Evolutionary conservation across 2,113 vertebrate species (phyloP), one percentile per base, ranked within the genome.

Genomic region (Platichthys stellatus): DNA sequence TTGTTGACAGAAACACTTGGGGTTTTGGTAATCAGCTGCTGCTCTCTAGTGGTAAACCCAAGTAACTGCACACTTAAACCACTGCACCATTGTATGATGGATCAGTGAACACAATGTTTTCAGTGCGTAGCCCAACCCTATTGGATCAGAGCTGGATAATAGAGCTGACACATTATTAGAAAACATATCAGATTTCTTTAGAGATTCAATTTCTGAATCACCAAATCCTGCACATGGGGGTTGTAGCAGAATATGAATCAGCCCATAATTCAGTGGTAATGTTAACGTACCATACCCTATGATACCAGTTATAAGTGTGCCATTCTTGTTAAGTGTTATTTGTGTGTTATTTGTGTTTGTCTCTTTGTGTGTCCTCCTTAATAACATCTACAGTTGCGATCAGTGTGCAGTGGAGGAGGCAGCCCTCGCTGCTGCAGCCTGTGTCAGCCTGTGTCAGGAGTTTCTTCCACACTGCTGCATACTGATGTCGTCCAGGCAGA

Each of bases 381-480:
- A 51, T 51, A 20, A 51, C 1, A 8, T 51, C 15, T 18, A 17
- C 14, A 3, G 15, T 47, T 47, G 45, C 13, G 15, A 4, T 53
- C 6, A 53, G 53, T 21, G n/a, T 54, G 15, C 18, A 17, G 47
- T 20, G 23, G 2, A 60, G 13, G 13, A 18, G 87, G 40, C 61
- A 74, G 80, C 54, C 80, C 77, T 85, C 82, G 65, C 56, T 87
- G 90, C 93, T 87, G 95, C 92, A 90, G 89, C 78, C 64, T 51
- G 90, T 91, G 79, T 82, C 88, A 89, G 87, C 67, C 86, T 82
- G 90, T 88, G 90, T 87, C 90, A 90, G 90, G 80, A 45, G 1
- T 92, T 84, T 87, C 56, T 82, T 23, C 81, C 64, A 47, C 74
- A 26, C 6, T 88, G 85, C 85, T 78, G 87, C 89, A 18, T 43